Base-by-base conservation (phyloP, 1,140 invertebrate species). In the Trichonephila clavata region DNA sequence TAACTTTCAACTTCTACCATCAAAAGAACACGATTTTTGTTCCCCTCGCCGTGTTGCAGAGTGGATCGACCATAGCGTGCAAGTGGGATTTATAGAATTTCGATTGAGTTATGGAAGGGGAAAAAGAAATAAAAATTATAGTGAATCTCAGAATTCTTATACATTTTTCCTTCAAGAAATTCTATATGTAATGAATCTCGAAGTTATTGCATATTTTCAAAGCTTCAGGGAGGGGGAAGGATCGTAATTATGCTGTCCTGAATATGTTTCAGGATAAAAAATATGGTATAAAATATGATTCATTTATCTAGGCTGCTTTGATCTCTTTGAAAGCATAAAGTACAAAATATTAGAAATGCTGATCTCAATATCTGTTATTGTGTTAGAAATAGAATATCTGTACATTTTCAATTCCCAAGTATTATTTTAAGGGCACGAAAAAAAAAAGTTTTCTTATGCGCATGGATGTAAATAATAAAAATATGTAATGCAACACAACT, bases 11-110 rank as follows among this genome's bases (percentile, higher is more conserved):
- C 90, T 86, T 39, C 21, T 50, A 32, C 61, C 81, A 92, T 92
- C 90, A 92, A 92, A 92, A 86, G 81, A 86, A 86, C 60, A 39
- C 63, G 61, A 86, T 92, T 92, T 92, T 92, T 92, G 90, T 68
- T 92, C 60, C 61, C 27, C 27, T 80, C 21, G 63, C 18, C 61
- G 27, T 87, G 86, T 89, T 60, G 60, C 50, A 65, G 90, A 21
- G 20, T 61, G 24, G 61, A 86, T 92, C 89, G 89, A 83, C 90
- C 90, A 92, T 84, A 92, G 81, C 90, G 90, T 92, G 90, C 90
- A 84, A 86, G 80, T 84, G 60, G 61, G 60, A 92, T 92, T 92
- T 92, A 92, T 92, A 92, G 90, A 65, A 65, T 65, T 65, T 21
- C 61, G 61, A 65, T 65, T 65, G 61, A 65, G 61, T 65, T 65